A percentile compares a stretch with the other conserved stretches of the same genome.
These are phyloP conservation scores for Stenchaetothrips biformis DNA, from an alignment of 2,888 invertebrate species.

Conservation along the genomic window DNA sequence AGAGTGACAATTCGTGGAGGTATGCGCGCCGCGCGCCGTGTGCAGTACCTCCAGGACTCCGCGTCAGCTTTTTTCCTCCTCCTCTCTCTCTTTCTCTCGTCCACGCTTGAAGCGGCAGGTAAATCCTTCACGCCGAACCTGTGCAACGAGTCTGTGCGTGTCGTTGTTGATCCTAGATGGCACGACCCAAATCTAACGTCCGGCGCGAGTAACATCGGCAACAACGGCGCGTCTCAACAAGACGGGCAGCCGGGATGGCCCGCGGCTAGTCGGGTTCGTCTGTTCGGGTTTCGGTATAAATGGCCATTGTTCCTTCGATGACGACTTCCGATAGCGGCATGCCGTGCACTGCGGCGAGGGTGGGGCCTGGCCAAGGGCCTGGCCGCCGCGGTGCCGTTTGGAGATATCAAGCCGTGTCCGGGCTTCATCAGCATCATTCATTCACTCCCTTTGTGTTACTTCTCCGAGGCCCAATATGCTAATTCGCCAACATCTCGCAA, in stretches of 20 bases:
- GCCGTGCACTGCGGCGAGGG: neutral
- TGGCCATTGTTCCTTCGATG: slow-evolving; percentile 5
- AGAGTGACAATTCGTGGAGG: slow-evolving; percentile 9
- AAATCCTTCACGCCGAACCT: neutral
- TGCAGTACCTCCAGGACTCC: neutral
- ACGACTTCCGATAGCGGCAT: slow-evolving; percentile 6
- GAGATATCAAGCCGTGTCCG: neutral
- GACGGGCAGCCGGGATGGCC: neutral
- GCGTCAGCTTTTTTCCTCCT: neutral
- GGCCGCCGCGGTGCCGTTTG: neutral
- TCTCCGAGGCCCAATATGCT: too few relatives aligned
- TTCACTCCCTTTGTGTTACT: too few relatives aligned
- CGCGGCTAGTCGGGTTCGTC: neutral
- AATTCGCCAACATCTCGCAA: too few relatives aligned
- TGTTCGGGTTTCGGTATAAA: slow-evolving; percentile 8
- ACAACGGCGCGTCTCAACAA: neutral
- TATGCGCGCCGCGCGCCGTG: neutral
- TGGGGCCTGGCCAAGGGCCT: neutral
- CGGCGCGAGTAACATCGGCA: neutral
- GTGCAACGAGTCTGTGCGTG: too few relatives aligned
- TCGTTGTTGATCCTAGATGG: neutral
- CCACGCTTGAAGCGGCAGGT: neutral
- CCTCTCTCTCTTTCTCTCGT: neutral
- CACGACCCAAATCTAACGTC: neutral
- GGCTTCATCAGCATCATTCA: neutral